Evolutionary conservation across 2,888 invertebrate genomes (phyloP).

Genomic region (Shargacucullia verbasci): DNA sequence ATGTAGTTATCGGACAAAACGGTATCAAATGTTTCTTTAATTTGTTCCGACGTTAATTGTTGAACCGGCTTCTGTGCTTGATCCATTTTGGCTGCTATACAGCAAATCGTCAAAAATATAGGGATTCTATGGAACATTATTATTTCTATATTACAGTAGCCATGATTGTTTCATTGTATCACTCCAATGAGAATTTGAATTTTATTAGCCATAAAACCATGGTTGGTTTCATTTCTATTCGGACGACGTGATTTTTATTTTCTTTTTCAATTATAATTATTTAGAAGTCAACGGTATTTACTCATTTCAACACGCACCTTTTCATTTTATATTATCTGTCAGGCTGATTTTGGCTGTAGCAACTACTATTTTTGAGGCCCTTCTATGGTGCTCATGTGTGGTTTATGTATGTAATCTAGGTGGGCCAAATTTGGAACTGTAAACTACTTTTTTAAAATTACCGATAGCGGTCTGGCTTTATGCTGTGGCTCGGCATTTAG

Average conservation of each 20-base stretch:
- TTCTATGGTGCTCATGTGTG: no score
- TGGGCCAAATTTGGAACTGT: no score
- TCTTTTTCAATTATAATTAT: no score
- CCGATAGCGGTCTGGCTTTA: no score
- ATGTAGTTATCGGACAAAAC: conserved; percentile 64
- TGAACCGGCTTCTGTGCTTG: conserved; percentile 40
- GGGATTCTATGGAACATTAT: conserved; percentile 26
- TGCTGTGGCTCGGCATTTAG: no score
- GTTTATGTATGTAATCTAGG: no score
- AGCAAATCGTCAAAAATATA: conserved; percentile 29
- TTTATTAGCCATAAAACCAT: conserved; percentile 17
- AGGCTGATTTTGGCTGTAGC: no score
- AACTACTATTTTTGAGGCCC: no score
- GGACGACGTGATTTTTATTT: conserved; percentile 7
- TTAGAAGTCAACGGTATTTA: no score
- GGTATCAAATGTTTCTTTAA: conserved; percentile 62
- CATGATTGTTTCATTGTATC: conserved; percentile 1
- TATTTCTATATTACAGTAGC: conserved; percentile 10
- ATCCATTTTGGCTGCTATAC: conserved; percentile 3
- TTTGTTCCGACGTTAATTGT: conserved; percentile 60
- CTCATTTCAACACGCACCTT: no score
- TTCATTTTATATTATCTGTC: no score
- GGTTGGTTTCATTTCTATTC: conserved; percentile 21
- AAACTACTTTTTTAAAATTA: no score
- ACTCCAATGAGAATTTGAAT: conserved; percentile 3